These are phyloP conservation scores for Protonemura montana DNA, from an alignment of 2,888 invertebrate species.

Conservation along the genomic window DNA sequence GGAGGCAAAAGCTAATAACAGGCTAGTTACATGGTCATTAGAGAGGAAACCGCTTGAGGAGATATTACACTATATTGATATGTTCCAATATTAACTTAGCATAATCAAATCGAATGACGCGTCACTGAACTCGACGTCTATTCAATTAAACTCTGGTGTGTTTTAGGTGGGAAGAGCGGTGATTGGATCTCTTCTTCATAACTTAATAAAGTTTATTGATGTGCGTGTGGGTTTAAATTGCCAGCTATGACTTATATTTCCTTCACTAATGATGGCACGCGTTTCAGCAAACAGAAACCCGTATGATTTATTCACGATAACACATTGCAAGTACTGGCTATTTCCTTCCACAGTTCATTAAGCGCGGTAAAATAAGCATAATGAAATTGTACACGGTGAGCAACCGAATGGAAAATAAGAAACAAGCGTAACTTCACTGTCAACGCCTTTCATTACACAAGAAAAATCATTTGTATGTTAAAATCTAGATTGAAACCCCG, in stretches of 20 bases:
- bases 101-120: conserved; percentile 4
- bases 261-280: neutral
- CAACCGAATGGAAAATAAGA: neutral
- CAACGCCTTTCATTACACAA: neutral
- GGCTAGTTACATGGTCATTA: neutral
- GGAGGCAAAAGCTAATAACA: neutral
- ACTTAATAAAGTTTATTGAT: neutral
- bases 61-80: neutral
- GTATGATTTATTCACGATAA: neutral
- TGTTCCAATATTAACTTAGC: conserved; percentile 12
- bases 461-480: neutral
- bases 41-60: neutral
- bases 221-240: neutral
- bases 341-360: neutral
- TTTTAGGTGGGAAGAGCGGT: neutral
- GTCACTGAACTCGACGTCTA: neutral
- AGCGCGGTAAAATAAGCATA: neutral
- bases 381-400: neutral
- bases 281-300: neutral
- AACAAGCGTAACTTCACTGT: neutral
- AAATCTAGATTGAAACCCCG: neutral
- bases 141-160: neutral
- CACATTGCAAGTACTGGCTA: neutral
- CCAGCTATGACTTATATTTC: neutral
- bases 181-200: neutral